Evolutionary conservation across 2,113 vertebrate genomes (phyloP).

Genomic region (Heterocephalus glaber): DNA sequence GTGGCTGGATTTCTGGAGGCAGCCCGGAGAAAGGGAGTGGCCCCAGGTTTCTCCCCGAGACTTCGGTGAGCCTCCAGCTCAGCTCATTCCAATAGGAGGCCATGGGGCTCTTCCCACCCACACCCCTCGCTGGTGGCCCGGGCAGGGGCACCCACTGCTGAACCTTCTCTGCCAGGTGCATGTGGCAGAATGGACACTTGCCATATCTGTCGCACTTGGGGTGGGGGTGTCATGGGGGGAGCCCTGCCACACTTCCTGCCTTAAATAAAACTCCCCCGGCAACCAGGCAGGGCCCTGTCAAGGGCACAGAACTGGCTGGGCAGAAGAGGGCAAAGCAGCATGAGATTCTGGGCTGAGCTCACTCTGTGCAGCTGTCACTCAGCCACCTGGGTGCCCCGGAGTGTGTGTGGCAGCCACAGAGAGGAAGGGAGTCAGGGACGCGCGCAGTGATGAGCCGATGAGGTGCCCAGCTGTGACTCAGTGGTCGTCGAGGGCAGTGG

Average conservation of each 20-base stretch:
- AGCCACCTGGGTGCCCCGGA: accelerated
- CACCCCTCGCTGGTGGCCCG: accelerated
- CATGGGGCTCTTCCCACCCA: accelerated
- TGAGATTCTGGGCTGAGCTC: neutral
- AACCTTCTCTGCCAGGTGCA: accelerated
- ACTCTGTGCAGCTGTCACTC: accelerated
- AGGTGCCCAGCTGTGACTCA: neutral
- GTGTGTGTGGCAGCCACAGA: accelerated
- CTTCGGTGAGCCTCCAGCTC: accelerated
- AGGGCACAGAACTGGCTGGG: accelerated
- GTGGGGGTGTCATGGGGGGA: accelerated
- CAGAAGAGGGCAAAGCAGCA: accelerated
- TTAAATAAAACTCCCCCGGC: neutral
- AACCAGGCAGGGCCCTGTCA: accelerated
- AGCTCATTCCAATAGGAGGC: neutral
- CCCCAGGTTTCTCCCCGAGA: neutral
- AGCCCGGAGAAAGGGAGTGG: accelerated
- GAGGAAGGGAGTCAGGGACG: neutral
- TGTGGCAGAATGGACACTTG: accelerated
- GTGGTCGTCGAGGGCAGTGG: neutral
- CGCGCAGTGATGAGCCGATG: neutral
- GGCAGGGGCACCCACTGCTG: accelerated
- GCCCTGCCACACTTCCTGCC: accelerated
- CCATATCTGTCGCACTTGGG: neutral
- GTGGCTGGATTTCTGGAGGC: accelerated